Percentiles rank a stretch among this genome's conserved stretches.
These are phyloP conservation scores for Morone chrysops DNA, from an alignment of 2,113 vertebrate species.

Conservation along the genomic window DNA sequence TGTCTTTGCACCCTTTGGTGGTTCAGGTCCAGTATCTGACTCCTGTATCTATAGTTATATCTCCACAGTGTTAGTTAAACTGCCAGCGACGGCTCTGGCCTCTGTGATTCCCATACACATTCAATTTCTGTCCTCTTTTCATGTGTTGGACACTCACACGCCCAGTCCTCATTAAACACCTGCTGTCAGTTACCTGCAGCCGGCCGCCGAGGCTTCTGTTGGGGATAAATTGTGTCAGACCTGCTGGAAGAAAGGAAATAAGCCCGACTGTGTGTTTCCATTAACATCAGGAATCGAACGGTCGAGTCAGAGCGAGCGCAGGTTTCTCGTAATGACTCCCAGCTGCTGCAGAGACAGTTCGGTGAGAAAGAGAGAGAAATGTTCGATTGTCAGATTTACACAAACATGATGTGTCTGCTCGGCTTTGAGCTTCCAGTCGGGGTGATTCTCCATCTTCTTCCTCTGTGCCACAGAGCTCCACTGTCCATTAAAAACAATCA, in stretches of 20 bases:
- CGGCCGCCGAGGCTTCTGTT: neutral
- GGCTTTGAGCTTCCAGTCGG: neutral
- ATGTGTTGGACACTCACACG: conserved; percentile 1
- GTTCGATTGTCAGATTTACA: neutral
- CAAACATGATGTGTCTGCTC: neutral
- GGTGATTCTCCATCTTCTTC: neutral
- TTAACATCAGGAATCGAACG: neutral
- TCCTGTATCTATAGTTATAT: too few relatives aligned
- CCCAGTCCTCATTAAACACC: conserved; percentile 31
- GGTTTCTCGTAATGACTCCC: neutral
- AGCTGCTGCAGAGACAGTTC: neutral
- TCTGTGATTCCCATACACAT: neutral
- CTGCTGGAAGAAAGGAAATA: neutral
- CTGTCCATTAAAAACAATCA: too few relatives aligned
- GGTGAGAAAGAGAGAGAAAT: neutral
- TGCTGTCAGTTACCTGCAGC: conserved; percentile 28
- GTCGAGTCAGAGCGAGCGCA: neutral
- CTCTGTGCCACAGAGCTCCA: too few relatives aligned
- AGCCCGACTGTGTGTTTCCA: neutral
- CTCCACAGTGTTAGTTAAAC: neutral
- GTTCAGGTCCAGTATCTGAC: too few relatives aligned
- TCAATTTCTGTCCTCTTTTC: neutral
- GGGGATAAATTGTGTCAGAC: conserved; percentile 7
- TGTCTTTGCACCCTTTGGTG: too few relatives aligned
- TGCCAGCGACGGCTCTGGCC: too few relatives aligned